A percentile compares a stretch with the other conserved stretches of the same genome.
Conservation (phyloP, 2,797 vertebrate species). For the Pseudochromis fuscus region DNA sequence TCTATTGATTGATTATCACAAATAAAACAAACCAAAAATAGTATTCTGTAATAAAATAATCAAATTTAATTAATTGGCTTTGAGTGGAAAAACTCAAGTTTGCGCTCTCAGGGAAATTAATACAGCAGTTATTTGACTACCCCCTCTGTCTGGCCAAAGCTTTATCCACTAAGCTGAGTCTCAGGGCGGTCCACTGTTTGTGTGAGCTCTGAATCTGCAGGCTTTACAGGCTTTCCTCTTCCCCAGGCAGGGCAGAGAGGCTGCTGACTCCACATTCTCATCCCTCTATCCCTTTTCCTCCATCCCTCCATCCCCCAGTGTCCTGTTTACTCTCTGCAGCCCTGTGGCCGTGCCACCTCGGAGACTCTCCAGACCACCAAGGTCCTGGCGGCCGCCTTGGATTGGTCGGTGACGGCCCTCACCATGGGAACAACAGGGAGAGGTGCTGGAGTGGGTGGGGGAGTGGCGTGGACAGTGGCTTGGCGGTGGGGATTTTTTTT, state of each 20-base stretch:
- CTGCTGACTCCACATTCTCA: slow-evolving; percentile 84
- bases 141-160: slow-evolving; percentile 63
- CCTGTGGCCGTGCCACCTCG: slow-evolving; percentile 81
- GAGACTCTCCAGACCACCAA: slow-evolving; percentile 85
- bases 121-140: slow-evolving; percentile 62
- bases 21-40: slow-evolving; percentile 10
- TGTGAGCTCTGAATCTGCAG: slow-evolving; percentile 78
- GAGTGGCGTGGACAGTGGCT: slow-evolving; percentile 70
- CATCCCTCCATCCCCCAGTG: slow-evolving; percentile 77
- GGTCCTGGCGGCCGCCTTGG: slow-evolving; percentile 65
- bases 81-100: slow-evolving; percentile 43
- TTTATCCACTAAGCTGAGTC: slow-evolving; percentile 66
- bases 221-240: slow-evolving; percentile 82
- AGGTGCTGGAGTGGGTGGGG: slow-evolving; percentile 71
- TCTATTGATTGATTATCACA: slow-evolving; percentile 7
- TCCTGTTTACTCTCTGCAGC: slow-evolving; percentile 81
- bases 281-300: slow-evolving; percentile 76
- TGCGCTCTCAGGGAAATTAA: slow-evolving; percentile 49
- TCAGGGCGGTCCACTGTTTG: slow-evolving; percentile 74
- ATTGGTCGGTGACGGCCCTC: slow-evolving; percentile 60
- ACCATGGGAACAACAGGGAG: slow-evolving; percentile 68
- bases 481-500: slow-evolving; percentile 69
- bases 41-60: slow-evolving; percentile 23
- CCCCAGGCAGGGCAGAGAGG: slow-evolving; percentile 65
- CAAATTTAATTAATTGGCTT: slow-evolving; percentile 33